Base-by-base conservation (phyloP, 1,140 invertebrate genomes). In the Tribolium madens region DNA sequence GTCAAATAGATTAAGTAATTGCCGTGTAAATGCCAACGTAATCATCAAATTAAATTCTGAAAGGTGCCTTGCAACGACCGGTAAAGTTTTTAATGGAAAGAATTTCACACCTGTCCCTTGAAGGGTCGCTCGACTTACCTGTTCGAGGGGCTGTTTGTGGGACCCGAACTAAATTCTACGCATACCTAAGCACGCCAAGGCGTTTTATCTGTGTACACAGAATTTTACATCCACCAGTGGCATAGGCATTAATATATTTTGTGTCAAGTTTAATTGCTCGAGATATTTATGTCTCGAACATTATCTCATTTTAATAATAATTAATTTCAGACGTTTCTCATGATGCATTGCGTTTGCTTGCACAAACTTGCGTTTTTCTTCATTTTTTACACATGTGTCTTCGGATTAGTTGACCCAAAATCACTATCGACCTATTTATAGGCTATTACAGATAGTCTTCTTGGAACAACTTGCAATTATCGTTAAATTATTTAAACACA, bases 231-330 rank as follows among this genome's bases (percentile, higher is more conserved):
- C 5, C 31, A 33, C 26, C 57, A 33, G 26, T 64, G 57, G 21
- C 57, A 64, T 9, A 64, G 14, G 57, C 26, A 33, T 64, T 33
- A 64, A 64, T 64, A 64, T 57, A 57, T 57, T 57, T 33, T 64
- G 26, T 64, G 57, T 64, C 57, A 64, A 33, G 57, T 64, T 64
- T 64, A 64, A 64, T 64, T 64, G 57, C 57, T 64, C 21, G 57
- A 33, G 21, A 36, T 64, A 64, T 64, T 64, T 64, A 64, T 64
- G 57, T 64, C 26, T 64, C 12, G 57, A 12, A 64, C n/a, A 33
- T 64, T 64, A 64, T 33, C 57, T 64, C 57, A 64, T 64, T 64
- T 64, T 64, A 64, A 64, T 64, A 64, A 64, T 64, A 64, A 64
- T 64, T 64, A 64, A 64, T 64, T 64, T 14, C 57, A 64, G 57